Evolutionary conservation across 2,113 vertebrate species (phyloP), one percentile per base, ranked within the genome.

Genomic region (Cromileptes altivelis): DNA sequence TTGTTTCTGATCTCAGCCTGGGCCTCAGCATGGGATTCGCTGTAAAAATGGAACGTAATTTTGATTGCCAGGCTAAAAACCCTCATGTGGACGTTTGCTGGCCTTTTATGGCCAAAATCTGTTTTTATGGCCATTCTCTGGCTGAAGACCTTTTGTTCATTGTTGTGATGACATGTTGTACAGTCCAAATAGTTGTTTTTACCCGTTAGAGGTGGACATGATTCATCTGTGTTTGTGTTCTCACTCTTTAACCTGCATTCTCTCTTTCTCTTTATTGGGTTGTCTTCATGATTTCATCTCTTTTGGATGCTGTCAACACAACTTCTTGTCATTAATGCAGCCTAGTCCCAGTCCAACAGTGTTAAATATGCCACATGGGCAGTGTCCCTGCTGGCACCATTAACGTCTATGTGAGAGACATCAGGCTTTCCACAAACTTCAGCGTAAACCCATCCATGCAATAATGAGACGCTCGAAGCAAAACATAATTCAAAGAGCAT

Each of bases 21-120:
- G 40, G 72, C 57, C 82, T 70, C 78, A 49, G 70, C 75, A 1
- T 70, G 75, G 56, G 58, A 58, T 78, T 49, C 0, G 18, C 70
- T 60, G 60, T 87, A 82, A 33, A 86, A 89, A n/a, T 60, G 72
- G 80, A 81, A 81, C 82, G 42, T 75, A 74, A 82, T 58, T 88
- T 77, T 63, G 53, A 84, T 71, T 83, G 75, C 88, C 75, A 65
- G 80, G 71, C 47, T 74, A 30, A 61, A 78, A 68, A 81, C 21
- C 50, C 78, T 64, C 55, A 15, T 15, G 40, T 42, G 71, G 62
- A 70, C 40, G 7, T 76, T 88, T 62, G 52, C 71, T 42, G 87
- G 74, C 87, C 88, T 88, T 91, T 86, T 91, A 89, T 69, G 89
- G 89, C 75, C 56, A 85, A 67, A 78, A 21, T 71, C 14, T 0